phyloP scores from a whole-genome alignment of 2,113 vertebrate species.

The Terrapene triunguis region DNA sequence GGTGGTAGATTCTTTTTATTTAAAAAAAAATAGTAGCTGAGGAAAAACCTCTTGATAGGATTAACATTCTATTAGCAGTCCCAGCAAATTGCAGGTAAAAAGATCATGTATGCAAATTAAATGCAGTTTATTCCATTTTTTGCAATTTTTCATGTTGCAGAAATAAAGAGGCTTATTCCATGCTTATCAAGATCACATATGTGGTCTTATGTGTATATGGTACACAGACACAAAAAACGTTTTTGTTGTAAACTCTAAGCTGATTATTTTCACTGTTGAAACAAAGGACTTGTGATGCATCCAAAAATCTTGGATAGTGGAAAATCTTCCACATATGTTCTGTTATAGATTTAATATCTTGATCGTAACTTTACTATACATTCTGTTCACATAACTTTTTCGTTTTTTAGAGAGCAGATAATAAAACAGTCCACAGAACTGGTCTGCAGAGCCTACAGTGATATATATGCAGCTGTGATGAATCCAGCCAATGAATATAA shows the following conservation, averaged over 20 bases:
- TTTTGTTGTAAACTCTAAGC: neutral
- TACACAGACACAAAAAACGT: neutral
- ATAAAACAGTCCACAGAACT: conserved; percentile 94
- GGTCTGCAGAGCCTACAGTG: conserved; percentile 92
- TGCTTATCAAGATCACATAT: neutral
- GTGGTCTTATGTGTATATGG: neutral
- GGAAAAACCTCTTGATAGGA: neutral
- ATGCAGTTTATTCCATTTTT: neutral
- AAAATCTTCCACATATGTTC: neutral
- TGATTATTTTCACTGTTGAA: neutral
- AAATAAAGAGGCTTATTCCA: conserved; percentile 11
- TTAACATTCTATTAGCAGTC: neutral
- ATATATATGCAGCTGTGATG: conserved; percentile 90
- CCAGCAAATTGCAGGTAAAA: neutral
- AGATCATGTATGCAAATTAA: neutral
- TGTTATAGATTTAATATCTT: neutral
- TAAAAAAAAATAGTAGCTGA: neutral
- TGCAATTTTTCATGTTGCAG: neutral
- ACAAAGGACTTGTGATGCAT: neutral
- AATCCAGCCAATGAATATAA: conserved; percentile 87
- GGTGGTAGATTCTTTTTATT: neutral
- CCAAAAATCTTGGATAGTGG: neutral
- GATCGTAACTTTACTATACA: neutral
- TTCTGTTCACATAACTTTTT: neutral
- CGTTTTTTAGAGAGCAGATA: conserved; percentile 90